Evolutionary conservation across 1,140 invertebrate genomes (phyloP), one percentile per base, ranked within the genome.

Genomic region (Tetramorium alpestre): DNA sequence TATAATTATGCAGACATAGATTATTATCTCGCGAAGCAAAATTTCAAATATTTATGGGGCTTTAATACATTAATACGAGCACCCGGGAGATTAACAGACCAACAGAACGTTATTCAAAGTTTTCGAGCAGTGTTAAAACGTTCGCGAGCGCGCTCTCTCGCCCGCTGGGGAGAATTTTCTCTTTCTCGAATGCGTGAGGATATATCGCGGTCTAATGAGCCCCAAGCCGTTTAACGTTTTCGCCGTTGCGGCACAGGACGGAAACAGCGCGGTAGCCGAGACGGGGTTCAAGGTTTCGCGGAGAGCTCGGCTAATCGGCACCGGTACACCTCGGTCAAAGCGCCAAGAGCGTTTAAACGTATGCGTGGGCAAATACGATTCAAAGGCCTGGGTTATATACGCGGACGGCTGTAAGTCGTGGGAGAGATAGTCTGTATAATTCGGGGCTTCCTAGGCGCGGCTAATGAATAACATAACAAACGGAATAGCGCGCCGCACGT

Each of bases 391-490:
- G 60, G 28, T 11, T 38, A 75, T 18, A 47, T 8, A 44, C 51
- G 69, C 41, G n/a, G 44, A 28, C 51, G 60, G 51, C 60, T 13
- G 41, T 84, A 84, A 84, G 56, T 85, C 80, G 33, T 11, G 18
- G n/a, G 38, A 25, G 38, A 25, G 44, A 84, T 84, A 76, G 69
- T 44, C 69, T 47, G 60, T 65, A 69, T 85, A 87, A 87, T 72
- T 85, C 51, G 81, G 67, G 44, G 25, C 18, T 73, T 73, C 18
- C 80, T 84, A 75, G 54, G 69, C 69, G 25, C 41, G 25, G 69
- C 69, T 84, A 84, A 84, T 84, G 80, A 84, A 84, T 84, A 84
- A 84, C 80, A 38, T 75, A 84, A 75, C 80, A 84, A 75, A 84
- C 80, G 80, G 69, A 84, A 84, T 84, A 60, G 80, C 0, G 28